phyloP scores from a whole-genome alignment of 2,888 invertebrate genomes.

The Theretra japonica region DNA sequence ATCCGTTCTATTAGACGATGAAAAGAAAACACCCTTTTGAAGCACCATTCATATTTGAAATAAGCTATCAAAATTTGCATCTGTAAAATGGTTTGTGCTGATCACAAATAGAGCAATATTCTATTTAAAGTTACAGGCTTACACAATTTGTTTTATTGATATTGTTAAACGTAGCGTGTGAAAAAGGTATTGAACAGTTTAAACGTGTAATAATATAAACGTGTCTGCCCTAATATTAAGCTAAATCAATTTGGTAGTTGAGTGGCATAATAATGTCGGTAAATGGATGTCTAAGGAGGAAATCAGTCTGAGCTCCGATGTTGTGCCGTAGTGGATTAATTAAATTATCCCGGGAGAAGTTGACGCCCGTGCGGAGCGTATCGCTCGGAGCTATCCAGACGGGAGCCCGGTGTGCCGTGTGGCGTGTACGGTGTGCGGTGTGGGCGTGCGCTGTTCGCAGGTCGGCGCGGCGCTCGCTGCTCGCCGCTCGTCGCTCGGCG shows the following conservation, averaged over 20 bases:
- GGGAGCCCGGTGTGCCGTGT: slow-evolving; percentile 34
- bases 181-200: neutral
- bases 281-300: slow-evolving; percentile 78
- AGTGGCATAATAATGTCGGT: slow-evolving; percentile 74
- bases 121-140: neutral
- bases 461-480: slow-evolving; percentile 33
- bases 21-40: neutral
- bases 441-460: slow-evolving; percentile 7
- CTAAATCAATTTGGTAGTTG: slow-evolving; percentile 70
- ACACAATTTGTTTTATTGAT: neutral
- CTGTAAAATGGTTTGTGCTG: neutral
- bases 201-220: neutral
- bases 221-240: slow-evolving; percentile 51
- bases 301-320: slow-evolving; percentile 72
- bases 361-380: slow-evolving; percentile 54
- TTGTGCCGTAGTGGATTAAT: slow-evolving; percentile 77
- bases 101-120: neutral
- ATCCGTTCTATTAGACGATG: slow-evolving; percentile 53
- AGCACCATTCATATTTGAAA: neutral
- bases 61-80: neutral
- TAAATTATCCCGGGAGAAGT: slow-evolving; percentile 74
- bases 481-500: slow-evolving; percentile 28
- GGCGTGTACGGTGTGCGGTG: slow-evolving; percentile 8
- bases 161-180: neutral
- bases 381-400: slow-evolving; percentile 46